These are phyloP conservation scores for Drosophila sechellia DNA, from an alignment of 1,140 invertebrate genomes.

Conservation along the genomic window DNA sequence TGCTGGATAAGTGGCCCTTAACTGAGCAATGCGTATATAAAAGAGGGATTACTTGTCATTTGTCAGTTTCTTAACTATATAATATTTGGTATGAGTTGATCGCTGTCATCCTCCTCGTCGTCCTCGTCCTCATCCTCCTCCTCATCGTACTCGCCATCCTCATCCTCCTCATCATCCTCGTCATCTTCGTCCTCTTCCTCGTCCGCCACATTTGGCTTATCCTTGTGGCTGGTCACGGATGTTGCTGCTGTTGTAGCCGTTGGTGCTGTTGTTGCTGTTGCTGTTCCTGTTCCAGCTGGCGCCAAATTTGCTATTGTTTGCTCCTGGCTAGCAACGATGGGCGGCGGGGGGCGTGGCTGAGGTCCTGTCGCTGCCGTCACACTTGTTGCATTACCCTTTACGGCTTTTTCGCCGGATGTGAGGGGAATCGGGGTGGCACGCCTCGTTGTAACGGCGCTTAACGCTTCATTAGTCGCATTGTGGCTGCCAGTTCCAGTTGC, in stretches of 20 bases:
- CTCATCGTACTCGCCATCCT: conserved; percentile 65
- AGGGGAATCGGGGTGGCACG: conserved; percentile 35
- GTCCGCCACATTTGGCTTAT: neutral
- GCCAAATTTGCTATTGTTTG: conserved; percentile 35
- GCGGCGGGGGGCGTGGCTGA: neutral
- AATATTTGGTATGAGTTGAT: conserved; percentile 81
- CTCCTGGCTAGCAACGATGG: conserved; percentile 32
- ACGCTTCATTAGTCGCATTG: conserved; percentile 79
- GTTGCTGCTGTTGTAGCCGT: neutral
- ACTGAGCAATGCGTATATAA: neutral
- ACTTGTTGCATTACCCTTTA: conserved; percentile 63
- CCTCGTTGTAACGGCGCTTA: conserved; percentile 63
- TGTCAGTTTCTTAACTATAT: conserved; percentile 43
- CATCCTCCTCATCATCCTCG: conserved; percentile 59
- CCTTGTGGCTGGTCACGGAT: conserved; percentile 27
- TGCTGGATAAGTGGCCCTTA: neutral
- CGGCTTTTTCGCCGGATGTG: conserved; percentile 27
- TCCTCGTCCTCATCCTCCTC: conserved; percentile 69
- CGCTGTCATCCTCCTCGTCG: conserved; percentile 70
- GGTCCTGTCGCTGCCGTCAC: conserved; percentile 13
- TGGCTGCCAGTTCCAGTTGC: conserved; percentile 52
- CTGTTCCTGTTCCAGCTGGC: conserved; percentile 17
- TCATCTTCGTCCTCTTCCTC: conserved; percentile 45
- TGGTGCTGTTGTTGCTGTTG: neutral
- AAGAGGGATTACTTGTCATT: conserved; percentile 19